Conservation (phyloP, 2,888 invertebrate genomes). For the Heliconius hortense region DNA sequence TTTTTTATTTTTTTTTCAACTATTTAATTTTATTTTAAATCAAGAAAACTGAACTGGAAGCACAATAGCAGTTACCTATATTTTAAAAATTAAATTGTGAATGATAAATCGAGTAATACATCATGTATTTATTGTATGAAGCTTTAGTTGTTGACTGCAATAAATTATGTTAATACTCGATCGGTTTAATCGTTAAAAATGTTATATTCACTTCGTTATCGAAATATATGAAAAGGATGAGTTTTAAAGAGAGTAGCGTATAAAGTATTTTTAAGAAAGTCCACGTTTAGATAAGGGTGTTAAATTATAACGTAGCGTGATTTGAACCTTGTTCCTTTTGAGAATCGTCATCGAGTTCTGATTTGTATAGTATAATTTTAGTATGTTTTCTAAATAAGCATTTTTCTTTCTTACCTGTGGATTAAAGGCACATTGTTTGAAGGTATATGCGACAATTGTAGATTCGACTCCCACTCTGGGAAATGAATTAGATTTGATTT, state of each 20-base stretch:
- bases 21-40: neutral
- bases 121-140: conserved; percentile 25
- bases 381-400: too few species aligned
- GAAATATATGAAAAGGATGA: neutral
- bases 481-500: too few species aligned
- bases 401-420: too few species aligned
- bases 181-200: conserved; percentile 14
- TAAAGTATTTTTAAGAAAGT: neutral
- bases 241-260: neutral
- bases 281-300: too few species aligned
- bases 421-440: too few species aligned
- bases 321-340: too few species aligned
- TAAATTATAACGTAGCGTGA: too few species aligned
- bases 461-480: too few species aligned
- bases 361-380: too few species aligned
- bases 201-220: neutral
- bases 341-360: too few species aligned
- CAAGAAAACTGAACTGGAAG: neutral
- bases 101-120: conserved; percentile 22
- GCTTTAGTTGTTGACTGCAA: conserved; percentile 27
- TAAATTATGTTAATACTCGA: conserved; percentile 24
- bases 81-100: conserved; percentile 22
- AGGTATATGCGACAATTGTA: too few species aligned
- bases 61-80: conserved; percentile 10
- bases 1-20: neutral